Conservation (phyloP, 2,888 invertebrate species). For the Zootermopsis nevadensis region DNA sequence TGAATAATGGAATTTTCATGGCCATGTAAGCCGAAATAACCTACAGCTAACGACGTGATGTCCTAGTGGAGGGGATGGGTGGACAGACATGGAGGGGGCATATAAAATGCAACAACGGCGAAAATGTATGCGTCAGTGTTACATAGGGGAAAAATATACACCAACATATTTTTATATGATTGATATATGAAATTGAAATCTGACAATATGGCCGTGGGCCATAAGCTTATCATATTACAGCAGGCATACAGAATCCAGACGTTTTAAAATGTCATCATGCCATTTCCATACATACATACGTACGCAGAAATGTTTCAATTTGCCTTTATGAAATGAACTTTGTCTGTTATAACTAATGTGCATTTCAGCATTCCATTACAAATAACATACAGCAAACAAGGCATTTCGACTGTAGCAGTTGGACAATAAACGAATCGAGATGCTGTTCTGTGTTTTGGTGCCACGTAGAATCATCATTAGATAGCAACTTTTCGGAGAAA, state of each 20-base stretch:
- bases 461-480: too few species aligned
- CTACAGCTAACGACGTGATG: not conserved
- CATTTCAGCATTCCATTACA: too few species aligned
- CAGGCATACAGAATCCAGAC: not conserved
- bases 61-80: not conserved
- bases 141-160: not conserved
- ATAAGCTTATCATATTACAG: constrained; percentile 15
- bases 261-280: constrained; percentile 25
- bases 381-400: too few species aligned
- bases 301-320: not conserved
- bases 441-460: too few species aligned
- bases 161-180: constrained; percentile 28
- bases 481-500: too few species aligned
- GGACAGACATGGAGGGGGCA: not conserved
- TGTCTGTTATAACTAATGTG: not conserved
- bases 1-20: constrained; percentile 42
- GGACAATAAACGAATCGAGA: too few species aligned
- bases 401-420: too few species aligned
- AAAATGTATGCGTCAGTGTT: constrained; percentile 14
- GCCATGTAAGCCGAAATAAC: constrained; percentile 4
- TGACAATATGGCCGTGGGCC: constrained; percentile 8
- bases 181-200: constrained; percentile 34
- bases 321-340: not conserved
- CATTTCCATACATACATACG: not conserved
- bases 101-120: constrained; percentile 32